Percentiles rank a stretch among this genome's conserved stretches.
Conservation (phyloP, 2,888 invertebrate species). For the Cantharis rufa region DNA sequence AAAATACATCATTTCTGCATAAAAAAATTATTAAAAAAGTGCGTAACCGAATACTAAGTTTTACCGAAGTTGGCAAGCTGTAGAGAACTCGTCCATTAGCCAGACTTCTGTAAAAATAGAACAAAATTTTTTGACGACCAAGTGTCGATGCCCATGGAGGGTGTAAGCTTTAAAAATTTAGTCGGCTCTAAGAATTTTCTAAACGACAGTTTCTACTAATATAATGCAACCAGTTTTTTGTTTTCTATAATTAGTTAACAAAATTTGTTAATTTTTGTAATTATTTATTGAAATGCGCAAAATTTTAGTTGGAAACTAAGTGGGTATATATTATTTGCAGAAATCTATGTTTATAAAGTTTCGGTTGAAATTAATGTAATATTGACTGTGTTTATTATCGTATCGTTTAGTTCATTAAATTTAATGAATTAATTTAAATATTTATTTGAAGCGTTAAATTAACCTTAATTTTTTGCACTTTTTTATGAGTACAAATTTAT, state of each 20-base stretch:
- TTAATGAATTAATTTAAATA: neutral
- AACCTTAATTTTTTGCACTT: constrained; percentile 3
- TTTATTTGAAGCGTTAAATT: constrained; percentile 1
- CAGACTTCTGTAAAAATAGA: no score
- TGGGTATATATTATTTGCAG: neutral
- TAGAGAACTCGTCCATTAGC: no score
- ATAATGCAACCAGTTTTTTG: no score
- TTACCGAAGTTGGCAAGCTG: no score
- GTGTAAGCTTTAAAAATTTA: neutral
- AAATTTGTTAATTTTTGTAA: neutral
- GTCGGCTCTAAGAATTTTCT: neutral
- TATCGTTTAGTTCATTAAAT: neutral
- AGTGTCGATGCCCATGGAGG: neutral
- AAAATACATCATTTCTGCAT: no score
- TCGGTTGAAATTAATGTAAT: neutral
- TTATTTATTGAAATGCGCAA: neutral
- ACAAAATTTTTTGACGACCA: neutral
- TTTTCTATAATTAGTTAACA: neutral
- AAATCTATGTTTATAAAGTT: neutral
- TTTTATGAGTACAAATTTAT: neutral
- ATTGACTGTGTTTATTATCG: neutral
- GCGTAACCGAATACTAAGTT: no score
- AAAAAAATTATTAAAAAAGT: no score
- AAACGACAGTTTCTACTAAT: neutral
- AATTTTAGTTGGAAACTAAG: neutral